Conservation (phyloP, 2,113 vertebrate genomes). For the Spermophilus dauricus region DNA sequence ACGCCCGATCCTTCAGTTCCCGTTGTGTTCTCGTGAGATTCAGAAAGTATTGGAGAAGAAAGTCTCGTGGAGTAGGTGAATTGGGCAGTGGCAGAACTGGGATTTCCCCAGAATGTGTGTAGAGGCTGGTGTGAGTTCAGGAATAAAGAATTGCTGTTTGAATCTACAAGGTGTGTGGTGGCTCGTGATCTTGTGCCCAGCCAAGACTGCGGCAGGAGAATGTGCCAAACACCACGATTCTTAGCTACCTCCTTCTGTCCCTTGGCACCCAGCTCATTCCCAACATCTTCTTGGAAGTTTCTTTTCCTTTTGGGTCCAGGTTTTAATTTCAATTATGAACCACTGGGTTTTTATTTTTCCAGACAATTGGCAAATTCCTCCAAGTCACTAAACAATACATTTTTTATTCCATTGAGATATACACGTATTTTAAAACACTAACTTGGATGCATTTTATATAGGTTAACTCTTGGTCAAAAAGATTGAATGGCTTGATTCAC, state of each 20-base stretch:
- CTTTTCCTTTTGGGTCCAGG: conserved; percentile 26
- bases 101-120: no score
- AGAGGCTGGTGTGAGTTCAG: no score
- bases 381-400: conserved; percentile 52
- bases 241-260: background rate
- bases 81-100: no score
- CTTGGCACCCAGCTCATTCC: background rate
- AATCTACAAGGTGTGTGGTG: no score
- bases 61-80: no score
- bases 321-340: conserved; percentile 57
- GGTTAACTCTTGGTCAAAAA: conserved; percentile 56
- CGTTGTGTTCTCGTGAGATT: no score
- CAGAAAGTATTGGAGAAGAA: no score
- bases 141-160: no score
- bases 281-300: background rate
- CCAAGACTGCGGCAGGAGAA: no score
- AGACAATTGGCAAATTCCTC: conserved; percentile 58
- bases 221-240: background rate
- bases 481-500: background rate
- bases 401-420: conserved; percentile 62
- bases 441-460: conserved; percentile 26
- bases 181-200: no score
- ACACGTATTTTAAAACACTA: conserved; percentile 47
- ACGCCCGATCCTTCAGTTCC: no score
- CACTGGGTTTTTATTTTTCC: conserved; percentile 51